A percentile compares a stretch with the other conserved stretches of the same genome.
These are phyloP conservation scores for Heliconius ismenius DNA, from an alignment of 2,888 invertebrate species.

Conservation along the genomic window DNA sequence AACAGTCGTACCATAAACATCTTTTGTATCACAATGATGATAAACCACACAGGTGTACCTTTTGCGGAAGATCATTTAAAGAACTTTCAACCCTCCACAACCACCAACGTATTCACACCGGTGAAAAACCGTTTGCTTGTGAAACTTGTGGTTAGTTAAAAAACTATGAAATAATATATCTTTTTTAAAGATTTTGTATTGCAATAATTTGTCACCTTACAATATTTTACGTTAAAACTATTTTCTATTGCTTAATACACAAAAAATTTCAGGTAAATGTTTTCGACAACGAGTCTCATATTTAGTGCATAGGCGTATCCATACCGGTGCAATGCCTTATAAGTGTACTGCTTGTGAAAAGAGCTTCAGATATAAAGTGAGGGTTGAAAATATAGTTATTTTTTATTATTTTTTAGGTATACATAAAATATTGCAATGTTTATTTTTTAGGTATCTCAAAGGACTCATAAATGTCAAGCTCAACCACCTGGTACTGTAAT, in stretches of 20 bases:
- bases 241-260: not conserved
- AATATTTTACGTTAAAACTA: not conserved
- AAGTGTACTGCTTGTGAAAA: constrained; percentile 90
- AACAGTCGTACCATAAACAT: constrained; percentile 94
- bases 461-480: constrained; percentile 89
- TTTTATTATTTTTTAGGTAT: not conserved
- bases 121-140: constrained; percentile 93
- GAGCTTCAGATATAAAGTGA: constrained; percentile 90
- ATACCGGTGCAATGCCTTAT: constrained; percentile 93
- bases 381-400: constrained; percentile 35
- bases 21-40: constrained; percentile 93
- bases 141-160: constrained; percentile 89
- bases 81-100: constrained; percentile 93
- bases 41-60: constrained; percentile 88
- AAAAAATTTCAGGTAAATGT: constrained; percentile 86
- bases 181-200: not conserved
- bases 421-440: constrained; percentile 14
- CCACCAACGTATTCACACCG: constrained; percentile 91
- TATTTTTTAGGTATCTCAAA: constrained; percentile 85
- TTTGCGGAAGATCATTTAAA: constrained; percentile 92
- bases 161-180: not conserved
- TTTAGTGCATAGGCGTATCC: constrained; percentile 91
- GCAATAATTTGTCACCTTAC: not conserved
- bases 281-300: constrained; percentile 93
- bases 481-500: constrained; percentile 83